Evolutionary conservation across 2,888 invertebrate genomes (phyloP).

Genomic region (Drosophila suboccidentalis): DNA sequence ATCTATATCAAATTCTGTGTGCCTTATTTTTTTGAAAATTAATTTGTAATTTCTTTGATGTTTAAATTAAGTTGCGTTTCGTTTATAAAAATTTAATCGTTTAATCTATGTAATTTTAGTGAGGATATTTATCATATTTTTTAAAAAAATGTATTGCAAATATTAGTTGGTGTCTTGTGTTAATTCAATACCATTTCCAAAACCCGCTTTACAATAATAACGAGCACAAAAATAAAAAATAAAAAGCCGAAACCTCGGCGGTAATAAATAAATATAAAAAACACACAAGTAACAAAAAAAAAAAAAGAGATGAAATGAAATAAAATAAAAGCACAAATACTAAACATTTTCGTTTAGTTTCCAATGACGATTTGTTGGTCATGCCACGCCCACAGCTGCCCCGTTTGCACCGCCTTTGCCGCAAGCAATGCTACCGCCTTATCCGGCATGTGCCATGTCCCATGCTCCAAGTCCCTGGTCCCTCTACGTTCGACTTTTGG

Average conservation of each 20-base stretch:
- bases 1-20: not conserved
- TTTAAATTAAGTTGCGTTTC: not conserved
- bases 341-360: conserved; percentile 80
- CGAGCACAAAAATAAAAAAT: conserved; percentile 50
- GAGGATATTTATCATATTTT: conserved; percentile 36
- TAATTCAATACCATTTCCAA: conserved; percentile 40
- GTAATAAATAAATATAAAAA: conserved; percentile 69
- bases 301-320: conserved; percentile 37
- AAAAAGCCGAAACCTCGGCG: conserved; percentile 35
- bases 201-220: conserved; percentile 18
- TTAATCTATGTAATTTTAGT: conserved; percentile 17
- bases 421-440: conserved; percentile 66
- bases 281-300: conserved; percentile 11
- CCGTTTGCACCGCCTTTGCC: conserved; percentile 33
- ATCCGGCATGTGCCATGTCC: conserved; percentile 51
- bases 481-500: conserved; percentile 61
- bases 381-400: conserved; percentile 44
- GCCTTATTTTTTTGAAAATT: not conserved
- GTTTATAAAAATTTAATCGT: conserved; percentile 4
- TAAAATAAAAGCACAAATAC: conserved; percentile 63
- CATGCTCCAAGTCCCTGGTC: conserved; percentile 42
- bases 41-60: too few relatives aligned
- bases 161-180: conserved; percentile 25
- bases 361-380: conserved; percentile 72
- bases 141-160: conserved; percentile 35